These are phyloP conservation scores for Cisticola juncidis DNA, from an alignment of 2,113 vertebrate species.

Conservation along the genomic window DNA sequence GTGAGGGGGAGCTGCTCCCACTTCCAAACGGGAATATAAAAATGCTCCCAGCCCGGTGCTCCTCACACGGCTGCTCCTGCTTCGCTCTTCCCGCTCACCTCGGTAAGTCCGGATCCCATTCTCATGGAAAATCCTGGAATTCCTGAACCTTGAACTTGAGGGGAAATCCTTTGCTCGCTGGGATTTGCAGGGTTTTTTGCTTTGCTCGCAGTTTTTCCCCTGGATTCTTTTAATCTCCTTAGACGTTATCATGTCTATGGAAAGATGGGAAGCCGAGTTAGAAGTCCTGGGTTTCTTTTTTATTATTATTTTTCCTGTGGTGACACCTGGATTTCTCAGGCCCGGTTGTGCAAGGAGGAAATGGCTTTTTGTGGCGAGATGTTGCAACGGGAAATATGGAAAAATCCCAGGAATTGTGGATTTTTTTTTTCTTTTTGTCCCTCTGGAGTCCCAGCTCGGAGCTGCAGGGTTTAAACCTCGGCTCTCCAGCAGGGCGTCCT, in stretches of 20 bases:
- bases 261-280: background rate
- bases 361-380: background rate
- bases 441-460: background rate
- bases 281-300: background rate
- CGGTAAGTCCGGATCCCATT: background rate
- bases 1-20: background rate
- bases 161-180: background rate
- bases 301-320: background rate
- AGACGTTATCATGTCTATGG: too few species aligned
- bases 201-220: background rate
- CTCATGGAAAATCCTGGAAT: background rate
- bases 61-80: background rate
- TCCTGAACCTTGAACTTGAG: background rate
- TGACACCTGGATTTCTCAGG: background rate
- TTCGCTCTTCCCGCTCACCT: background rate
- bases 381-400: background rate
- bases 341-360: background rate
- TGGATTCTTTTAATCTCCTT: background rate
- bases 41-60: background rate
- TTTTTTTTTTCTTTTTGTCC: too few species aligned
- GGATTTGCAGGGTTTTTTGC: too few species aligned
- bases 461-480: background rate
- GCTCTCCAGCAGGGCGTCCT: background rate
- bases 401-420: background rate
- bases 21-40: conserved; percentile 17